Conservation (phyloP, 2,113 vertebrate genomes). For the Pelecanus crispus region DNA sequence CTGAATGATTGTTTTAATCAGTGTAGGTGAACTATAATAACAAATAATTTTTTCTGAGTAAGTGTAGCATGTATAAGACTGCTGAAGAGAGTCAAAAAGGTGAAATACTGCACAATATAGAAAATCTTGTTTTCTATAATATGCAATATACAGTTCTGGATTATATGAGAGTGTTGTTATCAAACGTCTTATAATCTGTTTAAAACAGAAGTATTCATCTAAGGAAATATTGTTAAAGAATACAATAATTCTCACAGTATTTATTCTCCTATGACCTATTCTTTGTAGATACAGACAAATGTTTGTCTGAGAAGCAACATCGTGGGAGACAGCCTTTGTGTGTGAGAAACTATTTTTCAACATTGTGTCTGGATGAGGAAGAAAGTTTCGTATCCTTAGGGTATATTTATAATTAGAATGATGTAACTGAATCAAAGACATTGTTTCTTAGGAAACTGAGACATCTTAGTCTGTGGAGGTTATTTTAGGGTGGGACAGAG, state of each 20-base stretch:
- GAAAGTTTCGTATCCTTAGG: slow-evolving; percentile 38
- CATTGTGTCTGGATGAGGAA: not conserved
- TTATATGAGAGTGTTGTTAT: not conserved
- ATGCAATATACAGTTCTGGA: not conserved
- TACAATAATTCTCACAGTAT: not conserved
- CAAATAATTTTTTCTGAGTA: not conserved
- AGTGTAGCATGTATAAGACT: not conserved
- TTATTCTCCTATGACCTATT: not conserved
- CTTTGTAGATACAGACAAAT: not conserved
- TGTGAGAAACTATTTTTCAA: slow-evolving; percentile 14
- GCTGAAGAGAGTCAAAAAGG: not conserved
- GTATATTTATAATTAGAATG: slow-evolving; percentile 22
- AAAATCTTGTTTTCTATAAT: not conserved
- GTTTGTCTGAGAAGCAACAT: not conserved
- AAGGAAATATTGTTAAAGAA: not conserved
- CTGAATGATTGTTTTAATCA: not conserved
- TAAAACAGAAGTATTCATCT: not conserved
- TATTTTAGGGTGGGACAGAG: not conserved
- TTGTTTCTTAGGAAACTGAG: not conserved
- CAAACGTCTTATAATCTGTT: not conserved
- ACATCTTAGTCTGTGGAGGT: not conserved
- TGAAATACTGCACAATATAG: not conserved
- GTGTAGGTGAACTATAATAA: not conserved
- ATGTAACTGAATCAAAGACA: slow-evolving; percentile 13
- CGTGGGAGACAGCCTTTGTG: not conserved